phyloP scores from a whole-genome alignment of 2,797 vertebrate genomes.

The Oreortyx pictus region DNA sequence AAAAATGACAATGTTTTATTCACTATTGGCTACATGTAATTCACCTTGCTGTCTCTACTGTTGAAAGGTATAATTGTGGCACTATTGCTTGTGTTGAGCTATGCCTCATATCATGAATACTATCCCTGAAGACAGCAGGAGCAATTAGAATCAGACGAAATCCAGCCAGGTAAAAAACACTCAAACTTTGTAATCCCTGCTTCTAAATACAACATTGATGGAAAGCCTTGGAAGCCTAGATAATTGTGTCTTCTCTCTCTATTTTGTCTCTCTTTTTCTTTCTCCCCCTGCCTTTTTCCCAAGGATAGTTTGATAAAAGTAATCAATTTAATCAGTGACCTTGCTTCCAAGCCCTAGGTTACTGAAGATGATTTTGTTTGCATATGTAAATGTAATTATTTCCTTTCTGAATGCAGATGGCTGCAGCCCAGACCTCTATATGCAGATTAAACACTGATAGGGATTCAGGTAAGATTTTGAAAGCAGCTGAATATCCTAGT shows the following conservation, averaged over 20 bases:
- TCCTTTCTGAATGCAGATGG: slow-evolving; percentile 35
- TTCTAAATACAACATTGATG: neutral
- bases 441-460: neutral
- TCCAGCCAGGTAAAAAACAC: rapidly evolving
- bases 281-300: neutral
- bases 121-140: neutral
- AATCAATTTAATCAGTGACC: slow-evolving; percentile 69
- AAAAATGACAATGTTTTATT: neutral
- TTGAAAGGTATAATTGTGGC: neutral
- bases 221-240: neutral
- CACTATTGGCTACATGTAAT: neutral
- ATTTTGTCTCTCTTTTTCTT: rapidly evolving
- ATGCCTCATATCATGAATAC: neutral
- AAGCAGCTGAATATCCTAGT: neutral
- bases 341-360: slow-evolving; percentile 67
- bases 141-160: neutral
- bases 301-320: slow-evolving; percentile 55
- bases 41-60: neutral
- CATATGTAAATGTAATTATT: slow-evolving; percentile 77
- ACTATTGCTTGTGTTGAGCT: neutral
- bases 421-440: slow-evolving; percentile 31
- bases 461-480: neutral
- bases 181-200: neutral
- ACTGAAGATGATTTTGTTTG: slow-evolving; percentile 63
- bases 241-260: neutral